Evolutionary conservation across 2,888 invertebrate genomes (phyloP), one percentile per base, ranked within the genome.

Genomic region (Dynastes maya): DNA sequence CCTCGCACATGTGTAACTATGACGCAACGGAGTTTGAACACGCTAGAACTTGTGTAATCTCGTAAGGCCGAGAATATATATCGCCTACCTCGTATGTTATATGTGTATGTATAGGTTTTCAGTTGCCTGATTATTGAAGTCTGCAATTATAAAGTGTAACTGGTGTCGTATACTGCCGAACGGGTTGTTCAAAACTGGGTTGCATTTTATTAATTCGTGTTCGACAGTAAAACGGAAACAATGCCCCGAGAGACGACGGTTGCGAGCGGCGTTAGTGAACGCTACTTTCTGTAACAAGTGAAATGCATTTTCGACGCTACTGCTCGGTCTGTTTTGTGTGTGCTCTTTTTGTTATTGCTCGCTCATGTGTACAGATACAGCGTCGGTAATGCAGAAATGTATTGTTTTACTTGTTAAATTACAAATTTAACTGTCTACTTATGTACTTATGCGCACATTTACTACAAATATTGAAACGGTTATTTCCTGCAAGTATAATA

Each of bases 171-270:
- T 67, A 45, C 45, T 67, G 45, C 40, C 9, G 67, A n/a, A 45
- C 16, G 9, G 67, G 45, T 67, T 22, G 67, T 67, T 45, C 45
- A n/a, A 22, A 67, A 67, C 45, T 67, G n/a, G 53, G 9, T 6
- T 29, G 67, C 29, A 40, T 67, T 67, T 67, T 67, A 67, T 67
- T 67, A 67, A 45, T 67, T 67, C 45, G 67, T 13, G 22, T 45
- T 65, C 37, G 65, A 65, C 40, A 37, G 37, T 37, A 40, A 27
- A 67, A 22, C 16, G 67, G 67, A 16, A 8, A 67, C 45, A 67
- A 67, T 67, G 67, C 67, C 13, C 6, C 67, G 45, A 67, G 64
- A 5, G 3, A 1, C 2, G 4, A 2, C 64, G 32, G n/a, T 53
- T 53, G 37, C n/a, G 13, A 64, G n/a, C 5, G 32, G 11, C 40